Base-by-base conservation (phyloP, 2,797 vertebrate genomes). In the Dendrocincla tyrannina region DNA sequence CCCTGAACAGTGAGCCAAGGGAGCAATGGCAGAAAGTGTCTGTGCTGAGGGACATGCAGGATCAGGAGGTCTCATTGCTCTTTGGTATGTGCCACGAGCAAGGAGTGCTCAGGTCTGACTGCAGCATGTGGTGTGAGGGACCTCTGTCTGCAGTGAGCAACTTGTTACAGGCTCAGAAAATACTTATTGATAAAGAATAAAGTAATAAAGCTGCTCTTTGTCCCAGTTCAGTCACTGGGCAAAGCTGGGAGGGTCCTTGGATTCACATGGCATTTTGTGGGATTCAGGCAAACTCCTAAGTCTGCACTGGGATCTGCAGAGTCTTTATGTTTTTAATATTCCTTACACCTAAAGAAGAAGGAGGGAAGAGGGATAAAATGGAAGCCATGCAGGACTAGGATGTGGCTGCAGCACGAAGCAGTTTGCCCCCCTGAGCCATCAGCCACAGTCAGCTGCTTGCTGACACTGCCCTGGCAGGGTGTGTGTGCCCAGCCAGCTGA, bases 161-260 rank as follows among this genome's bases (percentile, higher is more conserved):
- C 9, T 0, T 1, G 11, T 18, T 25, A 4, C 10, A 3, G 18
- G 22, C 52, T 49, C 0, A 0, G 10, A 2, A 4, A 44, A 14
- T 10, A 7, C 42, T 37, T 35, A 8, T 17, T 27, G 42, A 32
- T 7, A 1, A 37, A 58, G 24, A 52, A 33, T 9, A 1, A 37
- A 52, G 20, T 2, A 5, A 20, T 46, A 17, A 28, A 62, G 47
- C 11, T 37, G 56, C 27, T 25, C 23, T 24, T 2, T 59, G 66
- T 44, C 22, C 55, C 3, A 0, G 1, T 8, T 44, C 19, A 19
- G 58, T 27, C 35, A 14, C 18, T 28, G 39, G 53, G 59, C 44
- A 19, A 2, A 35, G 46, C 44, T 53, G 39, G 28, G 62, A 13
- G 27, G 1, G 13, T 17, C 53, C 25, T 15, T 18, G 76, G 33